phyloP scores from a whole-genome alignment of 2,797 vertebrate genomes.

The Gadopsis bispinosus region DNA sequence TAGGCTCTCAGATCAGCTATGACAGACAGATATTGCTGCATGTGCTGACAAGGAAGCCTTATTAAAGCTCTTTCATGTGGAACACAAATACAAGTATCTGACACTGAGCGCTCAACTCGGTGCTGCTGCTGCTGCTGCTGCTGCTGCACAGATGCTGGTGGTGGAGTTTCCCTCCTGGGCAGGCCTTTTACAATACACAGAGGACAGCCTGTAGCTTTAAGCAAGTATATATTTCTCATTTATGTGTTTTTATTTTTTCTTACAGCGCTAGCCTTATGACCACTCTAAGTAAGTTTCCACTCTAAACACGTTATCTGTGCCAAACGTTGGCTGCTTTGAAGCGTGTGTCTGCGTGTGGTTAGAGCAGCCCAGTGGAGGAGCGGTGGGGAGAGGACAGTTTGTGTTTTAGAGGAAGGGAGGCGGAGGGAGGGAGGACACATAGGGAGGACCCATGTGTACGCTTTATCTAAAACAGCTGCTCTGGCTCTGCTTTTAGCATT shows the following conservation, averaged over 20 bases:
- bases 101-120: constrained; percentile 42
- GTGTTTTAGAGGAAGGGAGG: constrained; percentile 60
- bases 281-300: constrained; percentile 69
- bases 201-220: constrained; percentile 43
- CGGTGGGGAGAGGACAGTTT: constrained; percentile 57
- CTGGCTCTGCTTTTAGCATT: constrained; percentile 64
- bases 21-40: constrained; percentile 67
- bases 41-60: constrained; percentile 70
- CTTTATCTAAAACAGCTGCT: constrained; percentile 82
- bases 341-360: constrained; percentile 67
- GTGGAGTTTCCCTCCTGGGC: constrained; percentile 39
- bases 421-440: constrained; percentile 40
- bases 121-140: constrained; percentile 64
- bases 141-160: constrained; percentile 75
- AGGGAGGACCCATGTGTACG: constrained; percentile 67
- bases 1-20: constrained; percentile 36
- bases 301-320: constrained; percentile 63
- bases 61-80: constrained; percentile 74
- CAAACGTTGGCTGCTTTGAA: constrained; percentile 70
- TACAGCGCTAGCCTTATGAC: constrained; percentile 23
- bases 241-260: constrained; percentile 27
- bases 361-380: constrained; percentile 28
- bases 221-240: constrained; percentile 46
- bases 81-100: constrained; percentile 58
- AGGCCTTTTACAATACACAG: constrained; percentile 22